Evolutionary conservation across 2,888 invertebrate species (phyloP), one percentile per base, ranked within the genome.

Genomic region (Limnephilus marmoratus): DNA sequence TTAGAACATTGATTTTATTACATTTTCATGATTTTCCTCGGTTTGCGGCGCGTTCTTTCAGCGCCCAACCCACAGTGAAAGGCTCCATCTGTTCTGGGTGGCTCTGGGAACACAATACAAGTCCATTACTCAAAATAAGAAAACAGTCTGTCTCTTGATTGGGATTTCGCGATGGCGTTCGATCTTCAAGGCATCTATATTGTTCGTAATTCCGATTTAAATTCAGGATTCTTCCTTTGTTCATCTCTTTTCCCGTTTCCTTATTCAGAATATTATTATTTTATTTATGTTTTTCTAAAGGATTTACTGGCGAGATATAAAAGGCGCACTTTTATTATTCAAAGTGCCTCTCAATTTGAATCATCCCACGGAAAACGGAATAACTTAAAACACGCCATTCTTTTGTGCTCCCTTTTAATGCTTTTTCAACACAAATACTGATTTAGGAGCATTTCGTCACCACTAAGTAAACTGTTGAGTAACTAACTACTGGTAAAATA

Each of bases 21-120:
- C 90, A 82, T 87, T 90, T 90, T 90, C 92, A 92, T 90, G 92
- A 85, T 81, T 90, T 92, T 90, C 92, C 81, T 81, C 41, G 87
- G 34, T 87, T 81, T 90, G 49, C 81, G 49, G 90, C 86, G 82
- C 80, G 81, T 68, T 81, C 34, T 81, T 86, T 85, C 34, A n/a
- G 45, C 86, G 49, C 45, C 29, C 86, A 41, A 15, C 49, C 86
- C 41, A 4, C 13, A 37, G 12, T n/a, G 80, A 37, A 81, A 80
- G 41, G n/a, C 37, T 80, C 81, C 80, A 89, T 89, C 81, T 89
- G 81, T 37, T 37, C n/a, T 81, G n/a, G 34, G 80, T 24, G 49
- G 88, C 24, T 89, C 80, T 24, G 37, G n/a, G n/a, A 24, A 31
- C 80, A 89, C 88, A 89, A 89, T 80, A 89, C 88, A 24, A 80